phyloP scores from a whole-genome alignment of 2,797 vertebrate species.

The Eutrigla gurnardus region DNA sequence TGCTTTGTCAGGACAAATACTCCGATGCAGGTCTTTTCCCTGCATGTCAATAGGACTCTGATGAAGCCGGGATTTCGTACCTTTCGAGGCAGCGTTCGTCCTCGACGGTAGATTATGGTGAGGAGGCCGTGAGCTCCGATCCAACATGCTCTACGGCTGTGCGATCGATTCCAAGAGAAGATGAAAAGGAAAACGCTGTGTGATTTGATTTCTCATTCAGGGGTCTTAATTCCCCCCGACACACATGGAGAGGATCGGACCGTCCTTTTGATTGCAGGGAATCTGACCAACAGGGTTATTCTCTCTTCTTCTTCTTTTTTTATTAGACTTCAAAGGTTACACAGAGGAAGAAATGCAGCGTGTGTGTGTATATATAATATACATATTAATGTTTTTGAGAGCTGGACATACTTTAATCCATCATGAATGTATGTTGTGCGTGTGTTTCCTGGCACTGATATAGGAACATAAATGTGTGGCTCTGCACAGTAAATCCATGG shows the following conservation, averaged over 20 bases:
- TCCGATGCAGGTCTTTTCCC: slow-evolving; percentile 54
- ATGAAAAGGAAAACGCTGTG: slow-evolving; percentile 77
- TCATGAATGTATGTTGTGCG: slow-evolving; percentile 40
- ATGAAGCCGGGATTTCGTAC: slow-evolving; percentile 39
- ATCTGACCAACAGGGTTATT: slow-evolving; percentile 76
- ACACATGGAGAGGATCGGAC: slow-evolving; percentile 62
- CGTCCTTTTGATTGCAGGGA: slow-evolving; percentile 71
- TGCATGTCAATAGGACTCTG: slow-evolving; percentile 31
- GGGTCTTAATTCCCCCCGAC: slow-evolving; percentile 72
- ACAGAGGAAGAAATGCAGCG: slow-evolving; percentile 59
- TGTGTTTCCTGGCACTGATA: slow-evolving; percentile 32
- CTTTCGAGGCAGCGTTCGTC: slow-evolving; percentile 18
- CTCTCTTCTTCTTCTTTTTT: slow-evolving; percentile 69
- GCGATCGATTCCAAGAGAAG: slow-evolving; percentile 72
- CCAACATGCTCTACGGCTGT: slow-evolving; percentile 68
- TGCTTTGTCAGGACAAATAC: slow-evolving; percentile 61
- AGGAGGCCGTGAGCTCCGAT: slow-evolving; percentile 45
- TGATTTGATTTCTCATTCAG: slow-evolving; percentile 76
- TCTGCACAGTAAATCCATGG: slow-evolving; percentile 31
- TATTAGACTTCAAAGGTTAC: slow-evolving; percentile 78
- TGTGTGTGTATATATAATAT: slow-evolving; percentile 55
- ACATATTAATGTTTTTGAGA: slow-evolving; percentile 50
- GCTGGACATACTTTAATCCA: slow-evolving; percentile 55
- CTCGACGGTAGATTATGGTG: slow-evolving; percentile 42
- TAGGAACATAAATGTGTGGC: slow-evolving; percentile 5